These are phyloP conservation scores for Aromia moschata DNA, from an alignment of 2,888 invertebrate genomes.

Conservation along the genomic window DNA sequence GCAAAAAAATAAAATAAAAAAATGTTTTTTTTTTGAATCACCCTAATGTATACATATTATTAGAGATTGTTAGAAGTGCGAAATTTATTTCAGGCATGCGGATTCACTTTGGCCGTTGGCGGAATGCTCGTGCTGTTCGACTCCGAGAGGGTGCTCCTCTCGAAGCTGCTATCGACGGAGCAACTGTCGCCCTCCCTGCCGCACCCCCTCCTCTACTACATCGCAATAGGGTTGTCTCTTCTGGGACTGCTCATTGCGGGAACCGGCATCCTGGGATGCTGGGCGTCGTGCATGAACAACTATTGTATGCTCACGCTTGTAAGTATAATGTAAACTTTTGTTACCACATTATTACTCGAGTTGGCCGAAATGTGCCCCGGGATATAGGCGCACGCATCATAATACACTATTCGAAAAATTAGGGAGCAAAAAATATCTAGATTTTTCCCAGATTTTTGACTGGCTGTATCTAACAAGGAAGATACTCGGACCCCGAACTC, in stretches of 20 bases:
- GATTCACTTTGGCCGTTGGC: slow-evolving; percentile 74
- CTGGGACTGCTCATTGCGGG: slow-evolving; percentile 75
- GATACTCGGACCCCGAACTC: too few relatives aligned
- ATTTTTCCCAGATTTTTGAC: too few relatives aligned
- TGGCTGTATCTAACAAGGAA: too few relatives aligned
- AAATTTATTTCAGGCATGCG: slow-evolving; percentile 72
- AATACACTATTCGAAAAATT: too few relatives aligned
- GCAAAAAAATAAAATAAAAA: neutral
- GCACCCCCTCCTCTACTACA: slow-evolving; percentile 81
- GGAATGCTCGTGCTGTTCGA: slow-evolving; percentile 80
- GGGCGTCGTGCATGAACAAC: slow-evolving; percentile 81
- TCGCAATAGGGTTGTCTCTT: slow-evolving; percentile 75
- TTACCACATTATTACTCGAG: too few relatives aligned
- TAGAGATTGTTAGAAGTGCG: neutral
- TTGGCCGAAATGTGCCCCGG: too few relatives aligned
- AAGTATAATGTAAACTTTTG: too few relatives aligned
- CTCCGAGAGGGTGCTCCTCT: slow-evolving; percentile 75
- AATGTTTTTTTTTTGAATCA: neutral
- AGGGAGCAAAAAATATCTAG: too few relatives aligned
- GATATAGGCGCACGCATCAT: too few relatives aligned
- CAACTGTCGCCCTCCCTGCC: slow-evolving; percentile 69
- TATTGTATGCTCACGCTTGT: slow-evolving; percentile 77
- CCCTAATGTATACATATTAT: neutral
- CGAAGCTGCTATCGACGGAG: slow-evolving; percentile 74
- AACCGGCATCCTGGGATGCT: slow-evolving; percentile 79